phyloP scores from a whole-genome alignment of 2,113 vertebrate species.

The Brachionichthys hirsutus region DNA sequence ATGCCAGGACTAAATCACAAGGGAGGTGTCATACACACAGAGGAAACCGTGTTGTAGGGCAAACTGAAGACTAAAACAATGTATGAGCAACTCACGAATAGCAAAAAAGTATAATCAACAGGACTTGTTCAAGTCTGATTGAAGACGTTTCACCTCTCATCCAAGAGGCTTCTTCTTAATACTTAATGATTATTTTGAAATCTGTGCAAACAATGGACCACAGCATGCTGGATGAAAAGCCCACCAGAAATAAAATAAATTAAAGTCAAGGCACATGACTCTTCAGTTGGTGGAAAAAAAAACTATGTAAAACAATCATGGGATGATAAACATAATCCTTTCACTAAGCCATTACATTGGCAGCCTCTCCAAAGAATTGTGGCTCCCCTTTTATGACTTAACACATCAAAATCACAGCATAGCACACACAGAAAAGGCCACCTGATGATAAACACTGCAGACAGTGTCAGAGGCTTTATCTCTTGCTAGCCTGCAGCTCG shows the following conservation, averaged over 20 bases:
- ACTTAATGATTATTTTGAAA: constrained; percentile 21
- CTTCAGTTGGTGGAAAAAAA: constrained; percentile 36
- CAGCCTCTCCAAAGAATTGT: constrained; percentile 76
- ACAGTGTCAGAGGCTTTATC: constrained; percentile 74
- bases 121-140: too few relatives aligned
- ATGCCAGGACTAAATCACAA: constrained; percentile 7
- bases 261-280: constrained; percentile 16
- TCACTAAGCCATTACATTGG: constrained; percentile 78
- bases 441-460: constrained; percentile 80
- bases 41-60: neutral
- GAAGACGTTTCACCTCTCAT: too few relatives aligned
- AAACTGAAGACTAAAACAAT: constrained; percentile 22
- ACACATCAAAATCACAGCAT: constrained; percentile 79
- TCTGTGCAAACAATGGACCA: constrained; percentile 9
- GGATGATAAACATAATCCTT: constrained; percentile 74
- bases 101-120: constrained; percentile 22
- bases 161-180: too few relatives aligned
- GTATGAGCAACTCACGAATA: too few relatives aligned
- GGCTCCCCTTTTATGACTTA: constrained; percentile 80
- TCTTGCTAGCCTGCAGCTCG: constrained; percentile 71
- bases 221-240: neutral
- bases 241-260: constrained; percentile 24
- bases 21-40: constrained; percentile 14
- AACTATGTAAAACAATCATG: constrained; percentile 62
- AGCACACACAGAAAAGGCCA: constrained; percentile 81